Evolutionary conservation across 2,797 vertebrate genomes (phyloP), one percentile per base, ranked within the genome.

Genomic region (Erithacus rubecula): DNA sequence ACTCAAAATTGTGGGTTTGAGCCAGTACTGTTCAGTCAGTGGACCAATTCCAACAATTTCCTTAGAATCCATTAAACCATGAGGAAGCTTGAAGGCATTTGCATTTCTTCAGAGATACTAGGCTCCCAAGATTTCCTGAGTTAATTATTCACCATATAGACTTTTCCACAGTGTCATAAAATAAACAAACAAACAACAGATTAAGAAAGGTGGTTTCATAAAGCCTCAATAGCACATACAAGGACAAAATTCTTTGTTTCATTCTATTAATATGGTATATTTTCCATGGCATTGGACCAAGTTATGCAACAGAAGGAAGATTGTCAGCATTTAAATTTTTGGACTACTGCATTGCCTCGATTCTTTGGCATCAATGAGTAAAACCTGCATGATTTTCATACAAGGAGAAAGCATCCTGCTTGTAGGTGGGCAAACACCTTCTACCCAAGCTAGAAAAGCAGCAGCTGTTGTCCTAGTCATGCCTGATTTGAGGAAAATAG

Each of bases 371-470:
- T 95, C 49, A 30, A 79, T 59, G 83, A 95, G 70, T 76, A 96
- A 96, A 95, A 92, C 93, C 87, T 96, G 93, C 58, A 77, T 52
- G 52, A 63, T 62, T 83, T 98, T 95, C 78, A 88, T 95, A 90
- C 79, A 91, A 92, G 83, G 78, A 96, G 95, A 96, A 97, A 96
- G 95, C 86, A 95, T 96, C 97, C 91, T 89, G 91, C 90, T 94
- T 96, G 91, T 97, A 98, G 98, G 98, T 98, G 98, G 98, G 97
- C 96, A 93, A 94, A 97, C 97, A 98, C 96, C 97, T 98, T 98
- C 96, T 97, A 95, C 89, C 60, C 27, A 68, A 96, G 84, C 92
- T 96, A 95, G 94, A 97, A 90, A 89, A 89, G 88, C 88, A 96
- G 93, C 95, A 97, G 97, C 93, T 98, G 97, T 87, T 97, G 79